These are phyloP conservation scores for Mormoops blainvillei DNA, from an alignment of 2,113 vertebrate species.

Conservation along the genomic window DNA sequence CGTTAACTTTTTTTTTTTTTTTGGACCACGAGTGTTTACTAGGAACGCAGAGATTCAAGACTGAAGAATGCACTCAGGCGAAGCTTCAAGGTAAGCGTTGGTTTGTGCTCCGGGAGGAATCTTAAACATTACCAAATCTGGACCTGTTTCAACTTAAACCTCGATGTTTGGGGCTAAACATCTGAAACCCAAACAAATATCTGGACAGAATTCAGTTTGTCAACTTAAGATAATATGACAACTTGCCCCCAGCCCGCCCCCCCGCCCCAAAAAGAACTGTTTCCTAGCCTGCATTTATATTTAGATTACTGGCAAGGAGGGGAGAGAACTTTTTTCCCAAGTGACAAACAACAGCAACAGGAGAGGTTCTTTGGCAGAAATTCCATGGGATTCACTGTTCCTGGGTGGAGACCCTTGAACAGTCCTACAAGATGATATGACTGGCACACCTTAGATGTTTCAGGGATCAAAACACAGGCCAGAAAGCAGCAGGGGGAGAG, in stretches of 20 bases:
- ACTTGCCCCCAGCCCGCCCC: neutral
- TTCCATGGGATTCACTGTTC: neutral
- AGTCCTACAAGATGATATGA: neutral
- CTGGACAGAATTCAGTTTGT: neutral
- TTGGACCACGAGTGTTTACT: neutral
- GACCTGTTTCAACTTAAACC: neutral
- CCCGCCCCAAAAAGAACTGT: neutral
- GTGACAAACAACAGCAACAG: neutral
- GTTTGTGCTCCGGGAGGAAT: neutral
- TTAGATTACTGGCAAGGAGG: neutral
- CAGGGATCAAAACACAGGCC: neutral
- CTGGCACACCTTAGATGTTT: neutral
- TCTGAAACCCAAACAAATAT: constrained; percentile 30
- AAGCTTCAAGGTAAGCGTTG: neutral
- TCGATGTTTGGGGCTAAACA: constrained; percentile 45
- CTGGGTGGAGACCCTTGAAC: neutral
- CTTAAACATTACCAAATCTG: neutral
- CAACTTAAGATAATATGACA: neutral
- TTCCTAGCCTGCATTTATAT: neutral
- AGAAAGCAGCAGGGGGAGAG: neutral
- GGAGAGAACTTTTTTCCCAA: neutral
- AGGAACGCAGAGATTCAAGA: neutral
- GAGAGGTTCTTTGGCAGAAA: neutral
- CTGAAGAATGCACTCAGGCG: neutral
- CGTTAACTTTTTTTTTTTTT: constrained; percentile 22